Conservation (phyloP, 2,113 vertebrate species). For the Ifrita kowaldi region DNA sequence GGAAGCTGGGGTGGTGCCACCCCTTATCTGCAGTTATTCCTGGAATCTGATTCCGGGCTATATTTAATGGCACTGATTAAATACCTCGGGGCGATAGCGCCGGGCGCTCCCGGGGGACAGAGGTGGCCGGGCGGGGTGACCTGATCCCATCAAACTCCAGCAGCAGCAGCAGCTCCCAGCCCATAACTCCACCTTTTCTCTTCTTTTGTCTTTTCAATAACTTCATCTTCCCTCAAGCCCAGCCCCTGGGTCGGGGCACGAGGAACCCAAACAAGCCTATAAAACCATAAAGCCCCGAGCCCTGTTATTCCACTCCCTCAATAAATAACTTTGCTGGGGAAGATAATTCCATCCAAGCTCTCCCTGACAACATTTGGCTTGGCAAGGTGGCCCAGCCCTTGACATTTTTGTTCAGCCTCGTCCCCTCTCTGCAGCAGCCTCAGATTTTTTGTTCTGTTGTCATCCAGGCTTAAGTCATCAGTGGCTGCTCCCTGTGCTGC, state of each 20-base stretch:
- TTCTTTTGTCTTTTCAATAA: background rate
- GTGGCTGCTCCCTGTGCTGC: background rate
- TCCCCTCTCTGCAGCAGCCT: background rate
- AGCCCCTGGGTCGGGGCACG: accelerated
- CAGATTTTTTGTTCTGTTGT: background rate
- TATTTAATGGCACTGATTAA: slow-evolving; percentile 28
- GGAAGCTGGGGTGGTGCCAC: background rate
- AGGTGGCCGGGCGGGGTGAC: background rate
- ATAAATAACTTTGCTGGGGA: background rate
- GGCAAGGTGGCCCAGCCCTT: background rate
- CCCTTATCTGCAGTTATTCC: slow-evolving; percentile 52
- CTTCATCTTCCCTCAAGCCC: background rate
- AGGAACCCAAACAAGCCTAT: background rate
- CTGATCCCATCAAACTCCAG: accelerated
- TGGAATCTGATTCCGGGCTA: slow-evolving; percentile 21
- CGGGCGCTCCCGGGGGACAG: background rate
- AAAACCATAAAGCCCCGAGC: background rate
- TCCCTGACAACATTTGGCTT: background rate
- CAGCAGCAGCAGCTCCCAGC: background rate
- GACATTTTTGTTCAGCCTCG: background rate
- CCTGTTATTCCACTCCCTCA: background rate
- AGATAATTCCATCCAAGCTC: background rate
- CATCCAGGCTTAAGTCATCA: background rate
- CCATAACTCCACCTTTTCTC: accelerated
- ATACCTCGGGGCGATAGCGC: background rate